A percentile compares a stretch with the other conserved stretches of the same genome.
phyloP scores from a whole-genome alignment of 1,140 invertebrate genomes.

The Triops longicaudatus region DNA sequence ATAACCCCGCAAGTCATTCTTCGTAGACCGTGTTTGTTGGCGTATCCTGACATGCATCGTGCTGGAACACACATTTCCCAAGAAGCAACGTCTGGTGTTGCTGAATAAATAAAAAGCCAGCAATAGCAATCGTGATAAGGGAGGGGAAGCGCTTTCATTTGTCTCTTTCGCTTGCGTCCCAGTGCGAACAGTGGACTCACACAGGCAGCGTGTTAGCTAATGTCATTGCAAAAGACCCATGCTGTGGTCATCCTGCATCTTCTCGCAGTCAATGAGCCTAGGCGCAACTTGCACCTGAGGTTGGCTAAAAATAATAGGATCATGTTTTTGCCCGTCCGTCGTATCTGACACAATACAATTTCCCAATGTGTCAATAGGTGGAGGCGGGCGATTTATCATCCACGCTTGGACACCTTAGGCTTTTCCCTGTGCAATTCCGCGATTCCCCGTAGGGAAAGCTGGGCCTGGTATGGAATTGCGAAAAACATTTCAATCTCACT shows the following conservation, averaged over 20 bases:
- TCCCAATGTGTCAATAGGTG: background rate
- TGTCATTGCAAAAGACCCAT: conserved; percentile 1
- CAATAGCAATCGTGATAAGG: background rate
- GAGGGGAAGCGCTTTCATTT: background rate
- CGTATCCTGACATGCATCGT: background rate
- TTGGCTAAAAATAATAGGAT: background rate
- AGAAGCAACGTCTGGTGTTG: background rate
- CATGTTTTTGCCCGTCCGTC: background rate
- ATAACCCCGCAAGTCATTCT: background rate
- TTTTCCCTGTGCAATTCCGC: background rate
- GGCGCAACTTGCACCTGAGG: background rate
- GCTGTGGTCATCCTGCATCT: conserved; percentile 5
- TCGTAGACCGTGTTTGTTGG: background rate
- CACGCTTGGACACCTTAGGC: background rate
- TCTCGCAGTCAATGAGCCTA: background rate
- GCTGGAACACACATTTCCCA: background rate
- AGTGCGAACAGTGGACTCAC: background rate
- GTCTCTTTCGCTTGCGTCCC: background rate
- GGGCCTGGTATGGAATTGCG: background rate
- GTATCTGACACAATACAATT: background rate
- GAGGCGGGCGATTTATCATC: background rate
- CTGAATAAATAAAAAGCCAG: background rate
- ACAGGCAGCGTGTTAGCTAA: background rate
- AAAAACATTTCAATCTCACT: background rate
- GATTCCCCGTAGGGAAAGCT: background rate